Conservation (phyloP, 2,888 invertebrate genomes). For the Himalopsyche japonica region DNA sequence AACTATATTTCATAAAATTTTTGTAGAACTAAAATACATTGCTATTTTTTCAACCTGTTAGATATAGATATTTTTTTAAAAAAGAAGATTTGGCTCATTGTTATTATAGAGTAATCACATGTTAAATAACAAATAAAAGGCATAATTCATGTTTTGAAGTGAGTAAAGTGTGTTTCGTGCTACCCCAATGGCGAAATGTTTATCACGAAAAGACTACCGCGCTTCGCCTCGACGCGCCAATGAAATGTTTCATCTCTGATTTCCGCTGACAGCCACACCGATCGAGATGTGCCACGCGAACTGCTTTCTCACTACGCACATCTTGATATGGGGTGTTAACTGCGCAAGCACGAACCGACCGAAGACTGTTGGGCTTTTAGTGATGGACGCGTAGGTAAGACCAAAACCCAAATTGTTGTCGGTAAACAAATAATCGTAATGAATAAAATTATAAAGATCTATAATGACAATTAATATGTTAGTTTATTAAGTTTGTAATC, state of each 20-base stretch:
- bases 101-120: too few relatives aligned
- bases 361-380: neutral
- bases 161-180: neutral
- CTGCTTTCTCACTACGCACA: neutral
- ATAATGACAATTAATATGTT: too few relatives aligned
- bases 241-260: constrained; percentile 24
- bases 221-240: neutral
- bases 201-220: neutral
- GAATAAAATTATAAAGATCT: too few relatives aligned
- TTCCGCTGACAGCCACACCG: constrained; percentile 13
- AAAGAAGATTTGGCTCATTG: too few relatives aligned
- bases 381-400: neutral
- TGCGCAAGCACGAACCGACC: neutral
- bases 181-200: neutral
- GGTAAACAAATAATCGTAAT: too few relatives aligned
- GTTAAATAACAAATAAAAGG: too few relatives aligned
- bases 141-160: neutral
- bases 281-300: neutral
- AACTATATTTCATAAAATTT: too few relatives aligned
- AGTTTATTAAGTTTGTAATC: too few relatives aligned
- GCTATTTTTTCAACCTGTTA: too few relatives aligned
- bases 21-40: too few relatives aligned
- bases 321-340: neutral
- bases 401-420: neutral
- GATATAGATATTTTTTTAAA: too few relatives aligned